These are phyloP conservation scores for Lagorchestes hirsutus DNA, from an alignment of 2,797 vertebrate genomes.

Conservation along the genomic window DNA sequence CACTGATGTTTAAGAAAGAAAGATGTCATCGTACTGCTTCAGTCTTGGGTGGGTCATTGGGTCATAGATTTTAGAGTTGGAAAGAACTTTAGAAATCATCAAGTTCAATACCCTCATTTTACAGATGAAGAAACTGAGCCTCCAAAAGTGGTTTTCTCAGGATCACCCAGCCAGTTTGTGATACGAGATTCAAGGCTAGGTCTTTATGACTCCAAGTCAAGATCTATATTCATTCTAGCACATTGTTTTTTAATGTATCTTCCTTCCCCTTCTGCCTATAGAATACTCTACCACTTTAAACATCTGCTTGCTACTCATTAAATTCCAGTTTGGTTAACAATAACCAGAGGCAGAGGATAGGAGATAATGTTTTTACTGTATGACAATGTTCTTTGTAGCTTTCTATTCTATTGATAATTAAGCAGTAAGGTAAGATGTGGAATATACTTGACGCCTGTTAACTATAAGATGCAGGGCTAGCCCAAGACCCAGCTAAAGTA, in stretches of 20 bases:
- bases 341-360: slow-evolving; percentile 67
- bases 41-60: background rate
- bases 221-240: background rate
- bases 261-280: slow-evolving; percentile 29
- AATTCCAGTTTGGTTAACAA: slow-evolving; percentile 64
- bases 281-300: slow-evolving; percentile 37
- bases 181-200: background rate
- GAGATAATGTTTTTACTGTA: slow-evolving; percentile 47
- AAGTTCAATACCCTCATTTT: background rate
- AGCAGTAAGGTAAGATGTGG: slow-evolving; percentile 54
- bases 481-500: slow-evolving; percentile 43
- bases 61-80: background rate
- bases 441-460: slow-evolving; percentile 56
- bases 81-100: background rate
- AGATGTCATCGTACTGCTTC: background rate
- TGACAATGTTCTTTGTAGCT: slow-evolving; percentile 64
- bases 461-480: slow-evolving; percentile 35
- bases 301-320: slow-evolving; percentile 57
- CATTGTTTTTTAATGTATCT: slow-evolving; percentile 29
- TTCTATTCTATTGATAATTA: slow-evolving; percentile 60
- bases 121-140: background rate
- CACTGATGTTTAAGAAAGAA: background rate
- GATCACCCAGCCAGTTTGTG: background rate
- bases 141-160: background rate
- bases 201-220: background rate